Conservation (phyloP, 2,113 vertebrate genomes). For the Meles meles region DNA sequence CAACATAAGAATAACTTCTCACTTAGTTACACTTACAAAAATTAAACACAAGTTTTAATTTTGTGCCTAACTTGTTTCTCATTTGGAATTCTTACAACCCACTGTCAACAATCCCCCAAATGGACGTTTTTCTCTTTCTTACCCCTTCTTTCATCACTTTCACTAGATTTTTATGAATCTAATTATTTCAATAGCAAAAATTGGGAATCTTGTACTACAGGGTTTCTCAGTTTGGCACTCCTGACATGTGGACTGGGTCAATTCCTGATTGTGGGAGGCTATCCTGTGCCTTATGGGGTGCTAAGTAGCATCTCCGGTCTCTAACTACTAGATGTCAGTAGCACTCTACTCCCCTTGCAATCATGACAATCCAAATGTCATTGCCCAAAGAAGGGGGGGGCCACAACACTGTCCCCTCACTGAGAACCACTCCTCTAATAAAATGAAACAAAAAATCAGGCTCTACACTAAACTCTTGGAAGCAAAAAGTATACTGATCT, state of each 20-base stretch:
- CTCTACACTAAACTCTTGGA: conserved; percentile 19
- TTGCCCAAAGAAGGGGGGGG: neutral
- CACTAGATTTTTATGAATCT: neutral
- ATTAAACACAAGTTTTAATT: neutral
- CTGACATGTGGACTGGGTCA: neutral
- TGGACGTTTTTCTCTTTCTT: neutral
- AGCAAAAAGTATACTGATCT: neutral
- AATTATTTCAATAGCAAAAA: conserved; percentile 22
- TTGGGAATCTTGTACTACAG: neutral
- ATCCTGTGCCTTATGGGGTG: neutral
- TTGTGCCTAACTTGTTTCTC: neutral
- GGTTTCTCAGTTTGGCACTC: neutral
- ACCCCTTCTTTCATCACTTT: neutral
- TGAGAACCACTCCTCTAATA: neutral
- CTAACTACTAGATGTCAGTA: neutral
- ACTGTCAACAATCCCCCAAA: neutral
- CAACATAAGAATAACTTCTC: neutral
- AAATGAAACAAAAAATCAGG: neutral
- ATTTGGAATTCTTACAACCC: neutral
- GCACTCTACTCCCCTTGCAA: neutral
- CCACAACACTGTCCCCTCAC: neutral
- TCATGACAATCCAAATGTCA: conserved; percentile 9
- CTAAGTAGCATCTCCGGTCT: neutral
- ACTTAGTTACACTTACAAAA: neutral
- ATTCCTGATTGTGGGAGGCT: neutral